Evolutionary conservation across 2,113 vertebrate genomes (phyloP).

Genomic region (Mustelus asterias): DNA sequence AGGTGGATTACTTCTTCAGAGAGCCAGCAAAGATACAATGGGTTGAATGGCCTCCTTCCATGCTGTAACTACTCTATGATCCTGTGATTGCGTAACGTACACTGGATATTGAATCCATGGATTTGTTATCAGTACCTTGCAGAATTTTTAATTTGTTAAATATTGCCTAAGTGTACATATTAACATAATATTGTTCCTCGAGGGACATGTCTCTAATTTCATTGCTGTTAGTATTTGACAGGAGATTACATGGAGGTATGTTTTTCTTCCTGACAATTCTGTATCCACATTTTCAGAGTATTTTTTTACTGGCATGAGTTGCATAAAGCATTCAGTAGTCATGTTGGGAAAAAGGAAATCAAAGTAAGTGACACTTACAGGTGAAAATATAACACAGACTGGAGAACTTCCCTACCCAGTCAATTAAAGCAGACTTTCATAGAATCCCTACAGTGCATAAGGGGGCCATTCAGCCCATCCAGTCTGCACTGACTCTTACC

Average conservation of each 20-base stretch:
- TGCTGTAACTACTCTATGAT: too few species aligned
- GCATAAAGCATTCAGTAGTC: not conserved
- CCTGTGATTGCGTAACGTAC: too few species aligned
- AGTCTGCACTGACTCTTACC: too few species aligned
- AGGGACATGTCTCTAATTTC: not conserved
- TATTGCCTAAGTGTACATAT: not conserved
- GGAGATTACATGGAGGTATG: not conserved
- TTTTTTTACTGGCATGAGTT: not conserved
- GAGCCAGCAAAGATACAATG: too few species aligned
- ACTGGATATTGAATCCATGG: too few species aligned
- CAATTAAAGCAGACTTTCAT: too few species aligned
- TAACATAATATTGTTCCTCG: not conserved
- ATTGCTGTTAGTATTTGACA: not conserved
- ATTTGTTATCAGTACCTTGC: too few species aligned
- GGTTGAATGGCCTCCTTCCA: too few species aligned
- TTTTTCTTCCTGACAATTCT: not conserved
- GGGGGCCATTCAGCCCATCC: too few species aligned
- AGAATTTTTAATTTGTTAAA: not conserved
- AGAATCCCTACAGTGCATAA: too few species aligned
- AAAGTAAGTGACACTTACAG: not conserved
- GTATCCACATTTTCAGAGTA: not conserved
- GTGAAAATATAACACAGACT: not conserved
- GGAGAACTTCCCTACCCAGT: not conserved
- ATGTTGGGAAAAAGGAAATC: not conserved
- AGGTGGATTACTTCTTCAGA: too few species aligned